Evolutionary conservation across 2,888 invertebrate genomes (phyloP).

Genomic region (Acrobasis suavella): DNA sequence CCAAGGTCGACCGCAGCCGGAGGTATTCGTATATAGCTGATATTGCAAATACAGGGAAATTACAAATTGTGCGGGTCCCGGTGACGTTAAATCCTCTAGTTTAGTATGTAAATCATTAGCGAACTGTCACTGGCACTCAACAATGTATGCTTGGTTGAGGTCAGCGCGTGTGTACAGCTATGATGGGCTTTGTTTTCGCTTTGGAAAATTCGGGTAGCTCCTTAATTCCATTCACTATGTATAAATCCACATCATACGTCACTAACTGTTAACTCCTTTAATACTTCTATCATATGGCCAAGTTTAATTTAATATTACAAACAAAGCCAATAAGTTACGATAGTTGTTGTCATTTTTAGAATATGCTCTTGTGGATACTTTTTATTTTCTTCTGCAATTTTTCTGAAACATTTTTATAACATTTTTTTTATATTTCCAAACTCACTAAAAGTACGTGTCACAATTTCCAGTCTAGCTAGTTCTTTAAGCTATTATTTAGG

Average conservation of each 20-base stretch:
- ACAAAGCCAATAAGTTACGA: too few species aligned
- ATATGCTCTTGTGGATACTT: too few species aligned
- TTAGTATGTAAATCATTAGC: conserved; percentile 2
- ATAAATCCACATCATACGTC: background rate
- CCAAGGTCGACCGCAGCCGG: conserved; percentile 8
- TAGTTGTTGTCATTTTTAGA: background rate
- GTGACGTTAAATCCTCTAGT: background rate
- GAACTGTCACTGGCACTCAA: background rate
- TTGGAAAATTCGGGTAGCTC: too few species aligned
- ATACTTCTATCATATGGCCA: too few species aligned
- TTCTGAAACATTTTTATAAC: too few species aligned
- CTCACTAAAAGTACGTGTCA: too few species aligned
- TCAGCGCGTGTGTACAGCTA: background rate
- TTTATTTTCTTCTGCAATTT: too few species aligned
- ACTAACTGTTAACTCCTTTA: too few species aligned
- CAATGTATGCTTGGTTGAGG: background rate
- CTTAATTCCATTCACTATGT: background rate
- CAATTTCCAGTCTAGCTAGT: too few species aligned
- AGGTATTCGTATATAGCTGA: conserved; percentile 13
- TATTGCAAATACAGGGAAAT: conserved; percentile 7
- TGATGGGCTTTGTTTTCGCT: background rate
- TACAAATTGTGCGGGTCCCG: background rate
- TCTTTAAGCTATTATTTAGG: too few species aligned
- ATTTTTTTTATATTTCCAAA: too few species aligned
- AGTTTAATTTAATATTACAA: too few species aligned